Evolutionary conservation across 2,113 vertebrate species (phyloP), one percentile per base, ranked within the genome.

Genomic region (Mungos mungo): DNA sequence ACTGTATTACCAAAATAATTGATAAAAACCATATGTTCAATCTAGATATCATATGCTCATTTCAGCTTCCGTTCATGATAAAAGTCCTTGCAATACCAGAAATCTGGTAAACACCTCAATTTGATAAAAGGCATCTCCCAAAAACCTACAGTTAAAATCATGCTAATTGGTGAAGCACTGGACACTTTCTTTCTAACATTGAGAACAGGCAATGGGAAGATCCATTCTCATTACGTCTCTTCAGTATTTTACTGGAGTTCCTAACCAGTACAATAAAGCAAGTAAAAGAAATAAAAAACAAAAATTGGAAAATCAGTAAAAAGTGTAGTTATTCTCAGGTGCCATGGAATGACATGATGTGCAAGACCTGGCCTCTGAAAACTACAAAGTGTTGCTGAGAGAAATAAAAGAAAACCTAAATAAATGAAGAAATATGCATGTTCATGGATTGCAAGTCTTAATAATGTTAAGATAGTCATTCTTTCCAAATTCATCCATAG

Each of bases 341-440:
- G 89, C 77, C 35, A 12, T 38, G 27, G 35, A 41, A 57, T 90
- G 25, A 77, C 89, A 71, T 54, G 13, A 68, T 66, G 11, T 87
- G 7, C 3, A 35, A 83, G 80, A 87, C 9, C 33, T 76, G 11
- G 65, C 14, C 7, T 66, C 45, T 94, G 41, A 92, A 80, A 92
- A 80, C 38, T 50, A 50, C 50, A 50, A 50, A 86, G 23, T 25
- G 11, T 87, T 65, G 31, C 25, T 97, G 25, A 90, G 74, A 87
- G 60, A 95, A 84, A 88, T 68, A 45, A 71, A 79, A 74, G 16
- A 81, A 90, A 94, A 85, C n/a, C 52, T 74, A 84, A 38, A 31
- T 65, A 47, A 80, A 33, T 57, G 52, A 47, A 94, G 25, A 90
- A 85, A 81, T 92, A 63, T 3, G 4, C 27, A 9, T 85, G 31